Conservation (phyloP, 2,797 vertebrate species). For the Cercopithecus neglectus region DNA sequence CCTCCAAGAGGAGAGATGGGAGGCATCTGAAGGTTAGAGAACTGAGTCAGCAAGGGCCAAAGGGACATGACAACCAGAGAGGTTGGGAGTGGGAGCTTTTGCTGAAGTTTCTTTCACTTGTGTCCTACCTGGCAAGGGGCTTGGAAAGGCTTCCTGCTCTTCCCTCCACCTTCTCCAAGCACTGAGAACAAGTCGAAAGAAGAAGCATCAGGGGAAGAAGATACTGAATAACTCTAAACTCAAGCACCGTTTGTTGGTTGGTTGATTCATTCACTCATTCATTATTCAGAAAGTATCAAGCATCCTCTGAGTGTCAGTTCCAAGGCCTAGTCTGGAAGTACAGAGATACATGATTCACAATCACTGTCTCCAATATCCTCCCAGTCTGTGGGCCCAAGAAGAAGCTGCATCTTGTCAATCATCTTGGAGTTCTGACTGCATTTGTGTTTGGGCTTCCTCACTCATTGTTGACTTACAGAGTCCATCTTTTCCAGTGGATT, state of each 20-base stretch:
- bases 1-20: not conserved
- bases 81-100: not conserved
- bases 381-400: not conserved
- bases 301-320: not conserved
- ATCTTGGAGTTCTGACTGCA: not conserved
- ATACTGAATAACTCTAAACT: not conserved
- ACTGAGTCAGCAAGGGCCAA: not conserved
- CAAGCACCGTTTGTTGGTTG: not conserved
- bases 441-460: not conserved
- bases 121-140: not conserved
- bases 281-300: not conserved
- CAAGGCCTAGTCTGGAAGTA: not conserved
- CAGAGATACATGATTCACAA: not conserved
- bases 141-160: not conserved
- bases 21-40: not conserved
- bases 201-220: not conserved
- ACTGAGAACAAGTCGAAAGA: not conserved
- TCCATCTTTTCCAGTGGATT: not conserved
- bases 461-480: not conserved
- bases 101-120: not conserved
- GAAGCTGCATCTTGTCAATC: not conserved
- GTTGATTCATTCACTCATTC: not conserved
- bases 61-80: not conserved
- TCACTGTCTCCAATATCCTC: not conserved
- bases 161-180: not conserved